Evolutionary conservation across 23 tunicate species (phyloP), one percentile per base, ranked within the genome.

Genomic region (Phallusia fumigata): DNA sequence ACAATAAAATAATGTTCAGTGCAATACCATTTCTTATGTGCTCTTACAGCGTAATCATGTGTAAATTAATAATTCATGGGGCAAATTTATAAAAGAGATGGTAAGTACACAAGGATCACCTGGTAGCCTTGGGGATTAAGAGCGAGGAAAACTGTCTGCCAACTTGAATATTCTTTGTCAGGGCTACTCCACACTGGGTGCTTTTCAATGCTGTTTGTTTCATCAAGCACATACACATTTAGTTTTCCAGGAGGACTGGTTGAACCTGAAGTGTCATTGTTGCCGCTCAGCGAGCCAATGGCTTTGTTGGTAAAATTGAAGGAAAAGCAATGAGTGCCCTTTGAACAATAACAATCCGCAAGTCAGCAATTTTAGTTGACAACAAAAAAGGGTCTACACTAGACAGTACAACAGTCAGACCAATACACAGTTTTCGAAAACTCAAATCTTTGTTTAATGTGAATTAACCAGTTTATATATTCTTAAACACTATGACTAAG

Each of bases 311-410:
- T 74, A 51, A 50, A 81, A 65, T 89, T 52, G 65, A 95, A 95
- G 24, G 95, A 86, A 73, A 87, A 76, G 53, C 98, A 95, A 35
- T 95, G 98, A 15, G 98, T 95, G 53, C 86, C 95, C 98, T 95
- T 64, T 30, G 79, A 87, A 91, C 28, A 5, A 51, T 24, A 58
- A 58, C 69, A 58, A 58, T 58, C 47, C 26, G 16, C 69, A 58
- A 58, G 69, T 58, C 69, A 58, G 69, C 69, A 58, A 58, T 58
- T 58, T 58, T 58, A 58, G 18, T n/a, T n/a, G n/a, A n/a, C n/a
- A n/a, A n/a, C n/a, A n/a, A n/a, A n/a, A n/a, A n/a, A n/a, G n/a
- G n/a, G n/a, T n/a, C n/a, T n/a, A n/a, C n/a, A n/a, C n/a, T n/a
- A n/a, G n/a, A n/a, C n/a, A n/a, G n/a, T n/a, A n/a, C n/a, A n/a